Conservation (phyloP, 2,888 invertebrate species). For the Oscheius sp. region DNA sequence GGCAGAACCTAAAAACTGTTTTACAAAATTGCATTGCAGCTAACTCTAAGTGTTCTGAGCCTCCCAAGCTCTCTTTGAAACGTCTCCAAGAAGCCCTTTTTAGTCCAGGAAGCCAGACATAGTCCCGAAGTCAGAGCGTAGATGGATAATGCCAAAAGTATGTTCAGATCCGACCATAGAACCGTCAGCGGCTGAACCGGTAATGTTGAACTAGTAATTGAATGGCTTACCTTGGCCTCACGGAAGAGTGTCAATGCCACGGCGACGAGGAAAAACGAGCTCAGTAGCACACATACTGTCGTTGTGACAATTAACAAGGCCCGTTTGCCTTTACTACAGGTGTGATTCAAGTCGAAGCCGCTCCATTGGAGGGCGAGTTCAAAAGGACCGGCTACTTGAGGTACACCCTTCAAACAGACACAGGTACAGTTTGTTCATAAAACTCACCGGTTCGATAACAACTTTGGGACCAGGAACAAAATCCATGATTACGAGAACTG, state of each 20-base stretch:
- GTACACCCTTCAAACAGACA: slow-evolving; percentile 10
- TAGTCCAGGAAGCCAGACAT: slow-evolving; percentile 32
- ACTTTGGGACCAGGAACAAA: slow-evolving; percentile 31
- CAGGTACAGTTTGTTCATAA: not conserved
- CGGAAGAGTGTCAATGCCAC: slow-evolving; percentile 16
- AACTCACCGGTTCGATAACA: slow-evolving; percentile 27
- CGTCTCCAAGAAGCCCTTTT: slow-evolving; percentile 30
- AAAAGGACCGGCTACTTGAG: slow-evolving; percentile 34
- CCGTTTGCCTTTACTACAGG: slow-evolving; percentile 11
- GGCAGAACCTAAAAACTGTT: slow-evolving; percentile 14
- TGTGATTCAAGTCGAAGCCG: slow-evolving; percentile 26
- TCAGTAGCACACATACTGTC: slow-evolving; percentile 20
- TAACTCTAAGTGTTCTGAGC: slow-evolving; percentile 22
- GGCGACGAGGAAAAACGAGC: slow-evolving; percentile 12
- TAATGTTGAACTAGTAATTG: not conserved
- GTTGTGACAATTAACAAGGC: slow-evolving; percentile 6
- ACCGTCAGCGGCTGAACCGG: slow-evolving; percentile 25
- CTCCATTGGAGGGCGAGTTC: slow-evolving; percentile 22
- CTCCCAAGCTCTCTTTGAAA: slow-evolving; percentile 31
- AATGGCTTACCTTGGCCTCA: slow-evolving; percentile 10
- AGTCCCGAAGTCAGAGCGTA: slow-evolving; percentile 29
- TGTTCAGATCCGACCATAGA: slow-evolving; percentile 30
- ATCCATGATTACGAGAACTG: slow-evolving; percentile 3
- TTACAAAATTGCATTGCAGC: not conserved
- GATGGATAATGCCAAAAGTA: slow-evolving; percentile 13